Percentiles rank a stretch among this genome's conserved stretches.
Conservation (phyloP, 2,113 vertebrate genomes). For the Gallinago media region DNA sequence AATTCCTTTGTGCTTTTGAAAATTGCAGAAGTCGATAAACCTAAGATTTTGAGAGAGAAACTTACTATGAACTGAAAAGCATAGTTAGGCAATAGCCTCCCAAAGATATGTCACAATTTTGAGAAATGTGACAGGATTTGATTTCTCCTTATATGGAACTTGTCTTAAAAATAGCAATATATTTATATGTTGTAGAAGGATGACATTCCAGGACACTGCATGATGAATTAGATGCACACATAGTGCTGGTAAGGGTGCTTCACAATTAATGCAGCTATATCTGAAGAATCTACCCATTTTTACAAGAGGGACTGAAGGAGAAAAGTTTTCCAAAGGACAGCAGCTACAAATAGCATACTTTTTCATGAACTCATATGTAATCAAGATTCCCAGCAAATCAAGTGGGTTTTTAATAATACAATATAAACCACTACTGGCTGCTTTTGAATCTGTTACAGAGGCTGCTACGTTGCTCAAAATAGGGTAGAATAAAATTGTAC, state of each 20-base stretch:
- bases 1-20: background rate
- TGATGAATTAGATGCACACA: background rate
- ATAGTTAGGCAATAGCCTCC: background rate
- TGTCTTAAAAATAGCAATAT: conserved; percentile 26
- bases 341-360: background rate
- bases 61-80: background rate
- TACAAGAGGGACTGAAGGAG: background rate
- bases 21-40: background rate
- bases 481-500: background rate
- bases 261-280: background rate
- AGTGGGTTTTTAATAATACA: background rate
- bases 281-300: background rate
- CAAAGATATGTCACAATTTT: background rate
- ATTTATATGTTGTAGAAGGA: background rate
- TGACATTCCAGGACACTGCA: background rate
- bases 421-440: background rate
- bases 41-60: background rate
- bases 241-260: background rate
- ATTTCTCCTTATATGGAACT: conserved; percentile 8
- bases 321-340: background rate
- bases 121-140: background rate
- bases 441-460: background rate
- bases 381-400: background rate
- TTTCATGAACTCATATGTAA: background rate
- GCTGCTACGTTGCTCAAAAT: background rate